Conservation (phyloP, 2,797 vertebrate species). For the Diglossa cyanea region DNA sequence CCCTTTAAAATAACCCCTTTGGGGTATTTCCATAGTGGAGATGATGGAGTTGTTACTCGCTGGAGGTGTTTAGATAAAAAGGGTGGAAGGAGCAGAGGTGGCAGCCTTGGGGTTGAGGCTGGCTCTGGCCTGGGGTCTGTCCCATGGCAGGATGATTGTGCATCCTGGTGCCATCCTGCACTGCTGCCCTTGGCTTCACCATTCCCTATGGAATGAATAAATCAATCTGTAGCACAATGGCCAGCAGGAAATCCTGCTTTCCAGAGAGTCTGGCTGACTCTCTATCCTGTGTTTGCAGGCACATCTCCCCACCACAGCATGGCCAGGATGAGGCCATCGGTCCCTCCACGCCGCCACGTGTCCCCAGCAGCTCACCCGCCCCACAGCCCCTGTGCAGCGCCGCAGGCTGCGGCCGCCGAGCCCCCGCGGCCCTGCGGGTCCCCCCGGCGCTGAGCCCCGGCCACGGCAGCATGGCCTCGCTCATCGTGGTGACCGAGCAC, state of each 20-base stretch:
- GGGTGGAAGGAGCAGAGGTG: background rate
- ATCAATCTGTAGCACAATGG: fast-evolving
- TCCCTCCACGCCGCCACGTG: conserved; percentile 84
- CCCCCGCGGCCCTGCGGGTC: conserved; percentile 51
- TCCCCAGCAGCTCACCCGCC: conserved; percentile 79
- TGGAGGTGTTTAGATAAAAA: background rate
- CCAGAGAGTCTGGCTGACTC: background rate
- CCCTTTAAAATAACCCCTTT: background rate
- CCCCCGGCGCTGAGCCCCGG: conserved; percentile 62
- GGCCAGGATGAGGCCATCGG: conserved; percentile 58
- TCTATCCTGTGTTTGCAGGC: background rate
- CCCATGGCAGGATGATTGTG: background rate
- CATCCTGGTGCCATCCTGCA: background rate
- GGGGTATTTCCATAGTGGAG: background rate
- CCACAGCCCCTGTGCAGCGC: conserved; percentile 69
- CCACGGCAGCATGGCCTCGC: conserved; percentile 84
- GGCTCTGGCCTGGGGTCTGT: background rate
- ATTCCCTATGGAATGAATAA: background rate
- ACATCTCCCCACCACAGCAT: conserved; percentile 64
- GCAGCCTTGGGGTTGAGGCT: background rate
- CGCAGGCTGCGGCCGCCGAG: conserved; percentile 46
- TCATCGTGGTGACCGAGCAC: conserved; percentile 90
- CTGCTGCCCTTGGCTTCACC: background rate
- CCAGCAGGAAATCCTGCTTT: fast-evolving
- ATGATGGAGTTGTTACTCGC: background rate